These are phyloP conservation scores for Amorpha juglandis DNA, from an alignment of 2,888 invertebrate species.

Conservation along the genomic window DNA sequence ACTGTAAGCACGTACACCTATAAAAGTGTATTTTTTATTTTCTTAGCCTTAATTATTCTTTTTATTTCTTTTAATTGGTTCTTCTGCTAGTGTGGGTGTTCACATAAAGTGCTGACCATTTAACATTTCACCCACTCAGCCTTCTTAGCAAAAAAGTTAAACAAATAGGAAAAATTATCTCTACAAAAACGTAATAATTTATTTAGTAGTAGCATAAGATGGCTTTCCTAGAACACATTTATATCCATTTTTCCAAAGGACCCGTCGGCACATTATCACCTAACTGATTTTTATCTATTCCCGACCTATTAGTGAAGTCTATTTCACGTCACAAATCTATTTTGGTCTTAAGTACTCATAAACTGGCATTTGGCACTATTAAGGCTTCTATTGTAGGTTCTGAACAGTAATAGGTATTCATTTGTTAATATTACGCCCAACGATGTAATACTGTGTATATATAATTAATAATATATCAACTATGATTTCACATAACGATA, in stretches of 20 bases:
- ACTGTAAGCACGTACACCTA: too few relatives aligned
- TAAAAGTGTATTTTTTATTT: too few relatives aligned
- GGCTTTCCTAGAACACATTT: neutral
- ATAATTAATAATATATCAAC: too few relatives aligned
- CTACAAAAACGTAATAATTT: neutral
- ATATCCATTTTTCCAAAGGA: neutral
- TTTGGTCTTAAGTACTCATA: slow-evolving; percentile 2
- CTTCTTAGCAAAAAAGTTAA: too few relatives aligned
- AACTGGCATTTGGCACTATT: neutral
- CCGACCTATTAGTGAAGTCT: slow-evolving; percentile 7
- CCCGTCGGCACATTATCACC: neutral
- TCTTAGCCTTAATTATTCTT: too few relatives aligned
- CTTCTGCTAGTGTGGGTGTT: too few relatives aligned
- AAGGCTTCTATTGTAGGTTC: neutral
- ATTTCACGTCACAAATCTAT: slow-evolving; percentile 1
- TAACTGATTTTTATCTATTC: neutral
- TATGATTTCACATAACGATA: neutral
- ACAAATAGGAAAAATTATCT: too few relatives aligned
- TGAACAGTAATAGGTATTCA: neutral
- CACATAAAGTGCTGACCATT: too few relatives aligned
- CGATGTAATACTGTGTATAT: neutral
- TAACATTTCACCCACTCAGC: too few relatives aligned
- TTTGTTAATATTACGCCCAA: neutral
- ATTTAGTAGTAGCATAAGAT: neutral
- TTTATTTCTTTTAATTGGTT: too few relatives aligned